Evolutionary conservation across 2,113 vertebrate genomes (phyloP).

Genomic region (Hydrochoerus hydrochaeris): DNA sequence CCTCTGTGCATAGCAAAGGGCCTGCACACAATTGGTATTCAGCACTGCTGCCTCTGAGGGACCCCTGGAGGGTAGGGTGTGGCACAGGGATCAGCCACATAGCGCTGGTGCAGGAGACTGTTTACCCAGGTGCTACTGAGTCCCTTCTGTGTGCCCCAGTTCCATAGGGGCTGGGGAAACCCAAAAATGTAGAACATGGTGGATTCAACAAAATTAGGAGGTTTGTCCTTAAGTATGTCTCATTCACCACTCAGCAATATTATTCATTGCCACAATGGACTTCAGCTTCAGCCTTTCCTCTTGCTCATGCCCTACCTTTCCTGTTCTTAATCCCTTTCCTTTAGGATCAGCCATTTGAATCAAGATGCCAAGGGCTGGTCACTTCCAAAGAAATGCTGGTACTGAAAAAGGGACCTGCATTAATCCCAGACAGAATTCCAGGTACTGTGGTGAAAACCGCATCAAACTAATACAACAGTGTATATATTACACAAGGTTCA

Average conservation of each 20-base stretch:
- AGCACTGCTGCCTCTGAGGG: not conserved
- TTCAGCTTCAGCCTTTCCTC: not conserved
- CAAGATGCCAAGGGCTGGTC: not conserved
- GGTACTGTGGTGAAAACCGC: not conserved
- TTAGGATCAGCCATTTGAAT: not conserved
- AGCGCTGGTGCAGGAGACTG: not conserved
- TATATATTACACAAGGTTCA: not conserved
- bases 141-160: not conserved
- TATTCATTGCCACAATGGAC: not conserved
- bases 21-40: not conserved
- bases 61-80: not conserved
- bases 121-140: not conserved
- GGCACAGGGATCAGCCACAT: not conserved
- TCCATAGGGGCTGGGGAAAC: not conserved
- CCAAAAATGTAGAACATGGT: not conserved
- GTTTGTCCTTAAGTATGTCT: not conserved
- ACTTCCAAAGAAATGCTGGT: not conserved
- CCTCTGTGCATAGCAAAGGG: not conserved
- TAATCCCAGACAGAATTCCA: not conserved
- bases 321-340: not conserved
- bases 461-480: not conserved
- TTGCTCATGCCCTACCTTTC: fast-evolving
- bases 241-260: fast-evolving
- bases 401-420: not conserved
- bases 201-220: not conserved